Percentiles rank a stretch among this genome's conserved stretches.
Conservation (phyloP, 2,797 vertebrate species). For the Nannoperca australis region DNA sequence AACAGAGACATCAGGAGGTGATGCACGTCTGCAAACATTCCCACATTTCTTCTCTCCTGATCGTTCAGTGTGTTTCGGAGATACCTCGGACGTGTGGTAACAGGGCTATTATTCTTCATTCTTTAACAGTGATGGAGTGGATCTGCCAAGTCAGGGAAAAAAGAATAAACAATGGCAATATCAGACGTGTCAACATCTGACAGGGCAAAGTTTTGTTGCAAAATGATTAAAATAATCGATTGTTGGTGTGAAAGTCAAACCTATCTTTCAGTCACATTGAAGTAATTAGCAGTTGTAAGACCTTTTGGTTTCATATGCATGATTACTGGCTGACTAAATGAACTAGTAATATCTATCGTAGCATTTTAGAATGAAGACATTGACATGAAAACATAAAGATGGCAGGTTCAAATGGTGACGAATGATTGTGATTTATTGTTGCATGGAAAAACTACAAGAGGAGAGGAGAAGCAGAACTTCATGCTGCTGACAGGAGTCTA, state of each 20-base stretch:
- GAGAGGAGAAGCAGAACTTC: not conserved
- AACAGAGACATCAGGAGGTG: constrained; percentile 48
- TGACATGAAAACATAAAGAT: not conserved
- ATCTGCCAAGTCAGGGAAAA: not conserved
- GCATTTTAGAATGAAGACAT: not conserved
- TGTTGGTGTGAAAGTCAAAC: constrained; percentile 1
- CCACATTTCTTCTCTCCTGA: constrained; percentile 41
- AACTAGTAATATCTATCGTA: not conserved
- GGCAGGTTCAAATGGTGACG: not conserved
- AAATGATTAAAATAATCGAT: constrained; percentile 10
- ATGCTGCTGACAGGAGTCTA: not conserved
- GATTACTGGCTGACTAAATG: constrained; percentile 1
- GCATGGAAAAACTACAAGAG: not conserved
- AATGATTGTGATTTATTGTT: not conserved
- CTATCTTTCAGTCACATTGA: constrained; percentile 1
- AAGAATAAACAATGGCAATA: not conserved
- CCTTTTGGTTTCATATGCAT: not conserved
- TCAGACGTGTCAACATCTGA: not conserved
- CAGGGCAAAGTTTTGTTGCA: not conserved
- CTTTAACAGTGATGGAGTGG: constrained; percentile 5
- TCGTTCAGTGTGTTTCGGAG: constrained; percentile 12
- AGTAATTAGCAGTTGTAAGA: constrained; percentile 11
- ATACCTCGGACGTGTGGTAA: constrained; percentile 11
- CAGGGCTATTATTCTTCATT: constrained; percentile 23
- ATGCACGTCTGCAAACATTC: constrained; percentile 69